These are phyloP conservation scores for Iselma pallidipennis DNA, from an alignment of 2,888 invertebrate species.

Conservation along the genomic window DNA sequence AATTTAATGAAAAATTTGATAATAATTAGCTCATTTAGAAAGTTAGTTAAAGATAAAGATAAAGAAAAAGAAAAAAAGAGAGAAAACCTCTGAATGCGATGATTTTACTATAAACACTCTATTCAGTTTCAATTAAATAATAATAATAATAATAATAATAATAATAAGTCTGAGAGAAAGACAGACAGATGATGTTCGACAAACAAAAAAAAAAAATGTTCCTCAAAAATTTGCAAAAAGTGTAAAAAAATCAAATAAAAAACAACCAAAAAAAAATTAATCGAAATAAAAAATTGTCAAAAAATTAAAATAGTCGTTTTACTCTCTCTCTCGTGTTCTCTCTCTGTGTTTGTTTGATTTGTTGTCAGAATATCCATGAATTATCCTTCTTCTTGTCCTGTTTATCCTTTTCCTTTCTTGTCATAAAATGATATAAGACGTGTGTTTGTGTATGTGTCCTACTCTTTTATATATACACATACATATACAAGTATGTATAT, in stretches of 20 bases:
- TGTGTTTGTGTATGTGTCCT: neutral
- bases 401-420: neutral
- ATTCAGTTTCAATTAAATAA: neutral
- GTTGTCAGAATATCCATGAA: neutral
- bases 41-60: conserved; percentile 10
- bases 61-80: neutral
- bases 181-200: no score
- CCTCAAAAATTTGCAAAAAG: neutral
- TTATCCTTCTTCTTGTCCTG: neutral
- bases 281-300: neutral
- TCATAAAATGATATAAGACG: neutral
- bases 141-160: neutral
- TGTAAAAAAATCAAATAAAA: no score
- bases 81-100: neutral
- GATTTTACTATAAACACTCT: neutral
- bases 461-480: neutral
- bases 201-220: neutral
- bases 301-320: no score
- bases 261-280: neutral
- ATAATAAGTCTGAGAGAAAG: no score
- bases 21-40: conserved; percentile 39
- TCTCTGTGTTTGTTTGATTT: neutral
- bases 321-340: no score
- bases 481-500: no score
- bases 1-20: conserved; percentile 32